Percentiles rank a stretch among this genome's conserved stretches.
Conservation (phyloP, 2,113 vertebrate genomes). For the Noturus placidus region DNA sequence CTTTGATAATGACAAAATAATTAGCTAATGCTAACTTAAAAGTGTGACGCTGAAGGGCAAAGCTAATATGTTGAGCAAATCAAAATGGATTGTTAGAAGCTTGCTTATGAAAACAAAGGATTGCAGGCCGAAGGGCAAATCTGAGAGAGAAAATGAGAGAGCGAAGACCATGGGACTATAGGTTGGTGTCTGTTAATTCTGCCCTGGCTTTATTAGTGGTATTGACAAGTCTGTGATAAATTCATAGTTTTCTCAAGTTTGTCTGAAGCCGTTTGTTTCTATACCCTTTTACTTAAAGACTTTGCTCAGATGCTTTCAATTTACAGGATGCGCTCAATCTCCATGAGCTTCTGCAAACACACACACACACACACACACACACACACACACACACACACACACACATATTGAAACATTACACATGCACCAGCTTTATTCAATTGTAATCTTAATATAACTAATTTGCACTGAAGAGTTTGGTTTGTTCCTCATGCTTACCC, state of each 20-base stretch:
- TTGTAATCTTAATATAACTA: too few relatives aligned
- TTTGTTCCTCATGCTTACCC: too few relatives aligned
- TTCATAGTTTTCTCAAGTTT: slow-evolving; percentile 68
- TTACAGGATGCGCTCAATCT: neutral
- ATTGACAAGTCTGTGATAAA: slow-evolving; percentile 72
- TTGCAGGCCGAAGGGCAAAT: neutral
- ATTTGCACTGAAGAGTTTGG: too few relatives aligned
- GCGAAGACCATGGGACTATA: slow-evolving; percentile 13
- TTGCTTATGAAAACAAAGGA: slow-evolving; percentile 36
- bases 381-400: neutral
- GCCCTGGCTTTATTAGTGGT: slow-evolving; percentile 71
- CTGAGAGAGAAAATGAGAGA: neutral
- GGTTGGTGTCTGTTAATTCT: slow-evolving; percentile 69
- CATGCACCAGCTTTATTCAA: too few relatives aligned
- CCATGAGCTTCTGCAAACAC: neutral
- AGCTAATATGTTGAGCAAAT: slow-evolving; percentile 40
- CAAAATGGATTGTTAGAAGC: slow-evolving; percentile 39
- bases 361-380: neutral
- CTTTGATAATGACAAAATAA: slow-evolving; percentile 66
- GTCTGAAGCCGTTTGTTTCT: slow-evolving; percentile 65
- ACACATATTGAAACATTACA: too few relatives aligned
- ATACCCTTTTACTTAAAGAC: slow-evolving; percentile 46
- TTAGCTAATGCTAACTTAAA: slow-evolving; percentile 64
- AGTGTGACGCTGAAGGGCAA: slow-evolving; percentile 59
- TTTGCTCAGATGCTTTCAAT: neutral